These are phyloP conservation scores for Callosobruchus maculatus DNA, from an alignment of 2,888 invertebrate species.

Conservation along the genomic window DNA sequence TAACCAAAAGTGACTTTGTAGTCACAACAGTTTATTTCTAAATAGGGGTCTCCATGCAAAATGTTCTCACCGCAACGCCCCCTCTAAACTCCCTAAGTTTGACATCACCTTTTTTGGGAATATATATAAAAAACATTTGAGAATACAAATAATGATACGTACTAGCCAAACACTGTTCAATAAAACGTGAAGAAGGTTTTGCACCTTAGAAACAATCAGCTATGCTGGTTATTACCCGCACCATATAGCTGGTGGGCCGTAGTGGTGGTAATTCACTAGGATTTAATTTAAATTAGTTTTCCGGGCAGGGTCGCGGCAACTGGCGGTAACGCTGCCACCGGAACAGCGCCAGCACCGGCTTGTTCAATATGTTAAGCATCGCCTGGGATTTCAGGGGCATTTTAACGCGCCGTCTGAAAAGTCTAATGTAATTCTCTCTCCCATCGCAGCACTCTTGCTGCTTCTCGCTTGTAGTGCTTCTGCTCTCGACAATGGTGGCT, in stretches of 20 bases:
- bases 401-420: slow-evolving; percentile 20
- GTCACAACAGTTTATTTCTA: too few species aligned
- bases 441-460: not conserved
- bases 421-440: slow-evolving; percentile 16
- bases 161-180: too few species aligned
- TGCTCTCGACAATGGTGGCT: not conserved
- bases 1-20: too few species aligned
- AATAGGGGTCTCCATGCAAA: too few species aligned
- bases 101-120: too few species aligned
- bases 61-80: too few species aligned
- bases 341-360: not conserved
- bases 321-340: slow-evolving; percentile 24
- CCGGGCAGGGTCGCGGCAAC: slow-evolving; percentile 43
- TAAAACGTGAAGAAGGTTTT: too few species aligned
- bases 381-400: slow-evolving; percentile 28
- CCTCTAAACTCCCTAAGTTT: too few species aligned
- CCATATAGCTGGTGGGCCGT: slow-evolving; percentile 2
- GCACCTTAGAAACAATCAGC: too few species aligned
- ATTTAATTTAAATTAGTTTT: slow-evolving; percentile 74
- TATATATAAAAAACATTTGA: too few species aligned
- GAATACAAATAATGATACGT: too few species aligned
- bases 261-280: slow-evolving; percentile 65
- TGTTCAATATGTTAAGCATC: slow-evolving; percentile 37
- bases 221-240: not conserved
- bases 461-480: not conserved